Base-by-base conservation (phyloP, 2,797 vertebrate species). In the Pseudochaenichthys georgianus region DNA sequence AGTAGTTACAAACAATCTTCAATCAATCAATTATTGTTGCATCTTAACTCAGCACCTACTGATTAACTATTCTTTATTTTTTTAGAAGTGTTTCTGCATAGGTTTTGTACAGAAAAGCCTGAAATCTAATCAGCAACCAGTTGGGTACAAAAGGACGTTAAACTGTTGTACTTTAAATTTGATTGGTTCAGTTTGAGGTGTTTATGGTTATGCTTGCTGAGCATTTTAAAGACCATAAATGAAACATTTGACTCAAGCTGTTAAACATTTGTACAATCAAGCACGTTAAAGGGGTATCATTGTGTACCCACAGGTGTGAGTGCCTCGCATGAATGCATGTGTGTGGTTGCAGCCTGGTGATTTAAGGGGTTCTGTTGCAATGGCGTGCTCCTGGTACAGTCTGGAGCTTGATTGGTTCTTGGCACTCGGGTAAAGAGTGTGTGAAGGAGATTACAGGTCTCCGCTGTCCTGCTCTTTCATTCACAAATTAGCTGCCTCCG, bases 381-480 rank as follows among this genome's bases (percentile, higher is more conserved):
- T 59, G 52, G 67, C 67, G 71, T 64, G 58, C 52, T 86, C 65
- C 38, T 52, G 41, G 55, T 73, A 13, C 66, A 59, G 73, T 68
- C 72, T 77, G 50, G 45, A 63, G 60, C 62, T 79, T 77, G 73
- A 70, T 71, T 82, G 68, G 66, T 66, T 75, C 74, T 83, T 83
- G 78, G 64, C 81, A 55, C 59, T 81, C 45, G 48, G 52, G 70
- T 71, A 23, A 71, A 73, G 68, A 60, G 52, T 74, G 75, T 80
- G 62, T 82, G 77, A 89, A 84, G 64, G 71, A 87, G 86, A 82
- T 88, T 78, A 86, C 46, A 82, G 75, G 74, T 78, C 73, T 86
- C 77, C 60, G 64, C 77, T 78, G 74, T 81, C 42, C 73, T 45
- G 38, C 71, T 77, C 76, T 80, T 78, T 84, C 83, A 85, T 87